phyloP scores from a whole-genome alignment of 2,888 invertebrate species.

The Lamellibrachia satsuma region DNA sequence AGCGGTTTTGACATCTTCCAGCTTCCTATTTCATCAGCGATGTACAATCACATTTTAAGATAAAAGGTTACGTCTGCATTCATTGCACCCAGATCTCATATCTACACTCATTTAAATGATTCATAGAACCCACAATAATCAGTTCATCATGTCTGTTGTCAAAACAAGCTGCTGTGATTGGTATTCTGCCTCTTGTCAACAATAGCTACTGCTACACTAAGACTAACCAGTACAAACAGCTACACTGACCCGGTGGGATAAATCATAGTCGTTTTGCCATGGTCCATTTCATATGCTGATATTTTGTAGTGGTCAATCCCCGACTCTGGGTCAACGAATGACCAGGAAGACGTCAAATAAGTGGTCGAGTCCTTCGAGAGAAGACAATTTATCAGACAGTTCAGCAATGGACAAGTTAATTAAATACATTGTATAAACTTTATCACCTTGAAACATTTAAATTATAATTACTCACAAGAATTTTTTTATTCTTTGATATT shows the following conservation, averaged over 20 bases:
- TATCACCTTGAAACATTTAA: not conserved
- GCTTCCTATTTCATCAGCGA: no score
- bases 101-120: no score
- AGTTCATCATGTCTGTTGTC: no score
- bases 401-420: not conserved
- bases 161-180: no score
- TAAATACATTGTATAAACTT: not conserved
- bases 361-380: not conserved
- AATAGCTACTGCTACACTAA: not conserved
- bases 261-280: not conserved
- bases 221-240: not conserved
- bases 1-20: no score
- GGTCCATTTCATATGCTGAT: not conserved
- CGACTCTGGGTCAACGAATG: not conserved
- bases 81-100: not conserved
- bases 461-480: no score
- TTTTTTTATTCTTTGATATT: not conserved
- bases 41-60: no score
- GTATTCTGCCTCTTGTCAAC: not conserved
- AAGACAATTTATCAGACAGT: not conserved
- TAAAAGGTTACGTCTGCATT: not conserved
- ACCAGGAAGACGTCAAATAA: not conserved
- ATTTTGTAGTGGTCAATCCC: conserved; percentile 20
- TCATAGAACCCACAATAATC: no score
- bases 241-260: not conserved